A percentile compares a stretch with the other conserved stretches of the same genome.
phyloP scores from a whole-genome alignment of 1,140 invertebrate species.

The Hetaerina americana region DNA sequence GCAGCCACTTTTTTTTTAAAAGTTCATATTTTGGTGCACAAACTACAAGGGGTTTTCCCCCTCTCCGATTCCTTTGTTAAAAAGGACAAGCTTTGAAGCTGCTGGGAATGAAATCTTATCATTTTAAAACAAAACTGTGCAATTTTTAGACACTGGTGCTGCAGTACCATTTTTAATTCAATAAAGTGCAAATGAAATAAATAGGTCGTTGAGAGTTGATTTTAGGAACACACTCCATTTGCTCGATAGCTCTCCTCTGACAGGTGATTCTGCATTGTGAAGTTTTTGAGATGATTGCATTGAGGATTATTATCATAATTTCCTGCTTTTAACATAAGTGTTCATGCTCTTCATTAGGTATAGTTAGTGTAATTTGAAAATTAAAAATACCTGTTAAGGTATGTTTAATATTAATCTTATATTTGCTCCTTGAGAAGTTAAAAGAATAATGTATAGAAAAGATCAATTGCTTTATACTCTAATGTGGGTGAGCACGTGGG shows the following conservation, averaged over 20 bases:
- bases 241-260: neutral
- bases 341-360: neutral
- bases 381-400: neutral
- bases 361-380: constrained; percentile 1
- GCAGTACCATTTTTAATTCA: neutral
- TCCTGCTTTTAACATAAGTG: neutral
- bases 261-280: neutral
- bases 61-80: neutral
- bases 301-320: neutral
- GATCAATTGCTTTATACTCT: neutral
- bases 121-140: neutral
- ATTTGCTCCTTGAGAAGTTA: neutral
- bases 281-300: neutral
- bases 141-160: neutral
- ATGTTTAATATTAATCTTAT: neutral
- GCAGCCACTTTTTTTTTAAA: neutral
- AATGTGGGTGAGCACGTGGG: neutral
- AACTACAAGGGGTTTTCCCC: neutral
- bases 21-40: neutral
- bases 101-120: neutral
- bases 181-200: neutral
- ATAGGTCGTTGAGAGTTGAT: neutral
- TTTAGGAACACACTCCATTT: neutral
- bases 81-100: neutral
- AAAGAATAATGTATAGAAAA: neutral